phyloP scores from a whole-genome alignment of 2,797 vertebrate species.

The Mycteria americana region DNA sequence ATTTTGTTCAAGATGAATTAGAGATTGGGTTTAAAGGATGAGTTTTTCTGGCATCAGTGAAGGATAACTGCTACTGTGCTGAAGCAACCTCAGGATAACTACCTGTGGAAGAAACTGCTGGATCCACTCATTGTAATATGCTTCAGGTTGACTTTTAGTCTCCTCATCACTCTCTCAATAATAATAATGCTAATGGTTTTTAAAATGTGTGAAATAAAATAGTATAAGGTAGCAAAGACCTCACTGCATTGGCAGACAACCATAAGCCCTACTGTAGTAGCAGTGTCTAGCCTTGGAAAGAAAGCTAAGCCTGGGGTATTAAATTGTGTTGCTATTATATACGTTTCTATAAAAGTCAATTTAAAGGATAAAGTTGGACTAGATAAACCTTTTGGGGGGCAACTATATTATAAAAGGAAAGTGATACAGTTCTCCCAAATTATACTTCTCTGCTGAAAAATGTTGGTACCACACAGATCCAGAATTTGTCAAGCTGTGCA shows the following conservation, averaged over 20 bases:
- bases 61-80: neutral
- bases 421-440: neutral
- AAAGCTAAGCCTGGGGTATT: neutral
- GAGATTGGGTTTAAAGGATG: neutral
- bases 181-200: neutral
- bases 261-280: neutral
- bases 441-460: neutral
- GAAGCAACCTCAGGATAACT: neutral
- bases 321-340: neutral
- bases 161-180: neutral
- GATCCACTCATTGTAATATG: neutral
- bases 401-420: neutral
- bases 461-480: neutral
- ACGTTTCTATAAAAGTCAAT: neutral
- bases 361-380: neutral
- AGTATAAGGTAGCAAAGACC: neutral
- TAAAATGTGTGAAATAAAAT: neutral
- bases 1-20: neutral
- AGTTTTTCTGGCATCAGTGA: neutral
- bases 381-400: neutral
- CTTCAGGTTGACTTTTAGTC: neutral
- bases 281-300: neutral
- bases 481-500: neutral
- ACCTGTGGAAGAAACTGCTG: neutral
- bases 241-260: neutral